Conservation (phyloP, 2,888 invertebrate genomes). For the Himalopsyche japonica region DNA sequence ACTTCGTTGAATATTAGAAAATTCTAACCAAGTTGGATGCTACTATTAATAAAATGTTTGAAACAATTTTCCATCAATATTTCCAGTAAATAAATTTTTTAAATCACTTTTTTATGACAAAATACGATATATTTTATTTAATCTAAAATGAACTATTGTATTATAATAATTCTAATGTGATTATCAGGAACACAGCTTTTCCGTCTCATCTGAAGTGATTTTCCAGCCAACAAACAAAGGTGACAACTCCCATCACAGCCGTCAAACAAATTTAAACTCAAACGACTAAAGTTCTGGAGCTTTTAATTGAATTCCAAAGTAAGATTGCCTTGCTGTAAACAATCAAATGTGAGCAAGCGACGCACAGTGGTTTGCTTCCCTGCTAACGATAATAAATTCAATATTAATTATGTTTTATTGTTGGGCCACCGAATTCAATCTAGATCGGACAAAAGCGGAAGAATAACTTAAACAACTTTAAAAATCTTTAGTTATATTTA, state of each 20-base stretch:
- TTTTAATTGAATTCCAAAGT: conserved; percentile 13
- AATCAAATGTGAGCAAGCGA: background rate
- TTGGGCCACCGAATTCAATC: background rate
- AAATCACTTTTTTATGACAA: background rate
- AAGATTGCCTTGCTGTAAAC: background rate
- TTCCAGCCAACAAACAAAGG: background rate
- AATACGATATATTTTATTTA: background rate
- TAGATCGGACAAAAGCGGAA: background rate
- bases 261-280: conserved; percentile 1
- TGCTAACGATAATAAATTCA: background rate
- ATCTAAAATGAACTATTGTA: background rate
- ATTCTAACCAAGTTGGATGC: no score
- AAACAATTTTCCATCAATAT: no score
- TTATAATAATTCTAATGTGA: background rate
- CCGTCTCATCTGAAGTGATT: background rate
- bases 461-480: background rate
- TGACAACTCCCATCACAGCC: background rate
- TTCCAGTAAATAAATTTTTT: background rate
- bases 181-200: background rate
- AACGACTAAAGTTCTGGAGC: background rate
- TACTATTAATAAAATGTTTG: no score
- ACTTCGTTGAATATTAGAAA: background rate
- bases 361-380: background rate
- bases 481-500: background rate
- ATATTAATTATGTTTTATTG: background rate